Evolutionary conservation across 23 tunicate genomes (phyloP).

Genomic region (Trididemnum miniatum): DNA sequence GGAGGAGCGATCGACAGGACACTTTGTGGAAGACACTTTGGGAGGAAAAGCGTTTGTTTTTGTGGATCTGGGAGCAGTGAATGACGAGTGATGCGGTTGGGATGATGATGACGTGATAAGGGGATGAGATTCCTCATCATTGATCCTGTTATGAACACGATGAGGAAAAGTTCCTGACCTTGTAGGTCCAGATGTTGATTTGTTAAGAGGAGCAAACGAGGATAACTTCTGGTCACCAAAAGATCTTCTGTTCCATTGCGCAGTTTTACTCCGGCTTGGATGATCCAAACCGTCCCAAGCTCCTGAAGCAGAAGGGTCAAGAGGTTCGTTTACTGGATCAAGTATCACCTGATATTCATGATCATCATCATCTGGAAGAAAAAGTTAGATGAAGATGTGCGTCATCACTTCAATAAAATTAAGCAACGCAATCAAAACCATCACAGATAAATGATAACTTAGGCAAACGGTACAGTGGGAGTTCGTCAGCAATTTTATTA

Average conservation of each 20-base stretch:
- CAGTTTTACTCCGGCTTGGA: background rate
- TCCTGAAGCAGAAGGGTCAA: background rate
- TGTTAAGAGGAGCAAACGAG: conserved; percentile 39
- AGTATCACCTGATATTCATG: conserved; percentile 91
- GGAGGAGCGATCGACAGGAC: background rate
- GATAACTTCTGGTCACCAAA: conserved; percentile 1
- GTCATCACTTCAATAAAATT: too few species aligned
- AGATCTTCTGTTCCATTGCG: background rate
- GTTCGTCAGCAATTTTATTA: too few species aligned
- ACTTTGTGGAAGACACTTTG: background rate
- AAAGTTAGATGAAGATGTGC: too few species aligned
- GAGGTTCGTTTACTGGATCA: background rate
- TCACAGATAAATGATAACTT: too few species aligned
- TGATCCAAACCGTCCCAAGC: too few species aligned
- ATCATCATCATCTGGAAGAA: conserved; percentile 69
- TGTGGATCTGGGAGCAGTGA: background rate
- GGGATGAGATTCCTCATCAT: conserved; percentile 11
- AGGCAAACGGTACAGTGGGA: too few species aligned
- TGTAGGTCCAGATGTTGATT: conserved; percentile 22
- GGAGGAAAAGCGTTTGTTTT: background rate
- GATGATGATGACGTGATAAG: conserved; percentile 24
- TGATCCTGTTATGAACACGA: conserved; percentile 13
- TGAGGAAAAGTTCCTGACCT: conserved; percentile 76
- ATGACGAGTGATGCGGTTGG: background rate
- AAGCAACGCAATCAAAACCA: too few species aligned